Evolutionary conservation across 2,113 vertebrate species (phyloP).

Genomic region (Xenotilapia caudafasciata): DNA sequence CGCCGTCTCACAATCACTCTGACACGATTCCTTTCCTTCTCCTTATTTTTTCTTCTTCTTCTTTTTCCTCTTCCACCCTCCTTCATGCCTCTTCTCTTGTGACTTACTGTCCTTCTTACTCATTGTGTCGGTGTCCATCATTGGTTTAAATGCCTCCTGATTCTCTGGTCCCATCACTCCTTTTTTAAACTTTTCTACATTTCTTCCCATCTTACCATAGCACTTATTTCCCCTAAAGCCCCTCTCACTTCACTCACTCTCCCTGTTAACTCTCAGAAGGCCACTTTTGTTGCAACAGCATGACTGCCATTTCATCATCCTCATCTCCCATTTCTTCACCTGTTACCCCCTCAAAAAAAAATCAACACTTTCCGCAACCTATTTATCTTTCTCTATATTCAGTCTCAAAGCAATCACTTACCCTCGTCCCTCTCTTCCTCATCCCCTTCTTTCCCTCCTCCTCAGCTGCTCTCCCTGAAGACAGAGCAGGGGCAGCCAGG

Average conservation of each 20-base stretch:
- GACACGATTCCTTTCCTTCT: constrained; percentile 38
- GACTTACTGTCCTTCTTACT: not conserved
- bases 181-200: not conserved
- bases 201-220: not conserved
- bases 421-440: not conserved
- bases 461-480: constrained; percentile 66
- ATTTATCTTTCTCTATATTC: constrained; percentile 4
- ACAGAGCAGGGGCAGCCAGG: constrained; percentile 62
- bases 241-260: constrained; percentile 3
- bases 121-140: not conserved
- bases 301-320: constrained; percentile 42
- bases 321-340: constrained; percentile 14
- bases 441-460: not conserved
- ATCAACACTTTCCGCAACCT: not conserved
- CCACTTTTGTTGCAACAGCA: constrained; percentile 44
- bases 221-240: not conserved
- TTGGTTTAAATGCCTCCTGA: not conserved
- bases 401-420: not conserved
- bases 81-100: not conserved
- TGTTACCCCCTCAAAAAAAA: not conserved
- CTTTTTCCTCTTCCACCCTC: not conserved
- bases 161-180: not conserved
- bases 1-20: constrained; percentile 63
- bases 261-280: constrained; percentile 15
- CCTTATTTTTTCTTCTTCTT: not conserved